Evolutionary conservation across 2,797 vertebrate species (phyloP).

Genomic region (Danio aesculapii): DNA sequence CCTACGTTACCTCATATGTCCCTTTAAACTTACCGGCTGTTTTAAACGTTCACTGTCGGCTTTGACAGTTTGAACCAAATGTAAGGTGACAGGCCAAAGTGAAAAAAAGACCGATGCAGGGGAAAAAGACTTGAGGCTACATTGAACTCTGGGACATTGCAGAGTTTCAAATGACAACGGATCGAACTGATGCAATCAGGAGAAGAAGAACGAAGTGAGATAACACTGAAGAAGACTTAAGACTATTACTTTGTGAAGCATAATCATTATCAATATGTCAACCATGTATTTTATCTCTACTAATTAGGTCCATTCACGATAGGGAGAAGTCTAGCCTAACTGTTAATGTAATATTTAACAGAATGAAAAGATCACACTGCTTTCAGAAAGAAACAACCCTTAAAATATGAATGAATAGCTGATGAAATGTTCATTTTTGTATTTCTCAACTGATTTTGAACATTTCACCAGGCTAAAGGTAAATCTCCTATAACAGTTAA

Average conservation of each 20-base stretch:
- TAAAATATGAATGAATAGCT: constrained; percentile 5
- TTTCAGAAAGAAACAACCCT: background rate
- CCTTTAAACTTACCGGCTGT: constrained; percentile 14
- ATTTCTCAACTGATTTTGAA: background rate
- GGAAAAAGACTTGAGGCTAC: constrained; percentile 12
- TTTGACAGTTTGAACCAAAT: constrained; percentile 33
- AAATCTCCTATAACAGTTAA: background rate
- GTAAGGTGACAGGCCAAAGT: constrained; percentile 23
- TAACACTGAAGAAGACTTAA: constrained; percentile 1
- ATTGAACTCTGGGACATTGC: constrained; percentile 8
- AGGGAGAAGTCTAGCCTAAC: background rate
- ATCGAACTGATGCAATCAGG: constrained; percentile 12
- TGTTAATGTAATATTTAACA: constrained; percentile 1
- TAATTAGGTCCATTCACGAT: constrained; percentile 5
- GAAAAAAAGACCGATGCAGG: constrained; percentile 27
- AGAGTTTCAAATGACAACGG: constrained; percentile 11
- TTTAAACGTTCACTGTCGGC: constrained; percentile 29
- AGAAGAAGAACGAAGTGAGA: background rate
- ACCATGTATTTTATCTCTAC: background rate
- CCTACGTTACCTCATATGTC: background rate
- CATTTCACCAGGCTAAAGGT: background rate
- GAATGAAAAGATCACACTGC: constrained; percentile 1
- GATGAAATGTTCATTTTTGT: constrained; percentile 1
- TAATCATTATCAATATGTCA: constrained; percentile 4
- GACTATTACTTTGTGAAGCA: background rate